These are phyloP conservation scores for Athrips mouffetella DNA, from an alignment of 2,888 invertebrate species.

Conservation along the genomic window DNA sequence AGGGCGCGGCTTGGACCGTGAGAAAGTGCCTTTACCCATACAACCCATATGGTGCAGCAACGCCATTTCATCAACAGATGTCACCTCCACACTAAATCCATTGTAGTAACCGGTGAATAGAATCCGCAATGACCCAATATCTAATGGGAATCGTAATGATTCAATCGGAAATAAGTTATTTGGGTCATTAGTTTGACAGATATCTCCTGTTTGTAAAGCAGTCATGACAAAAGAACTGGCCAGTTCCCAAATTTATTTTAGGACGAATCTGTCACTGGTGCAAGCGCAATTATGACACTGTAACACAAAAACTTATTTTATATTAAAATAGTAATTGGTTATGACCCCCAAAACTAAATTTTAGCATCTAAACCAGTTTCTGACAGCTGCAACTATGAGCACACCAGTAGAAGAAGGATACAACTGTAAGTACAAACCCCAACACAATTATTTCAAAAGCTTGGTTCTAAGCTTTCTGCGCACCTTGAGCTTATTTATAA, in stretches of 20 bases:
- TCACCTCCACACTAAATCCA: conserved; percentile 82
- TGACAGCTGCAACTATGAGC: not conserved
- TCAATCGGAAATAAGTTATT: conserved; percentile 56
- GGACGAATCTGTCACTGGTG: conserved; percentile 44
- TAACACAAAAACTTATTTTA: conserved; percentile 40
- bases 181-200: conserved; percentile 70
- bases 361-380: conserved; percentile 27
- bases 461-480: not conserved
- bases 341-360: conserved; percentile 36
- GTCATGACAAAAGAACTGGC: conserved; percentile 62
- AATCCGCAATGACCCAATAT: conserved; percentile 59
- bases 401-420: conserved; percentile 33
- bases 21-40: conserved; percentile 86
- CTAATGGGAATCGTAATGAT: conserved; percentile 67
- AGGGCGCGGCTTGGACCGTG: conserved; percentile 74
- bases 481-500: no score
- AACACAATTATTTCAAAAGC: not conserved
- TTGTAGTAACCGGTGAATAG: conserved; percentile 81
- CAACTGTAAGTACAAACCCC: conserved; percentile 39
- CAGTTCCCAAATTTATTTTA: conserved; percentile 61
- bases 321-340: conserved; percentile 31
- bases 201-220: conserved; percentile 59
- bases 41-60: conserved; percentile 83
- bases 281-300: conserved; percentile 43
- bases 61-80: conserved; percentile 77